Base-by-base conservation (phyloP, 2,113 vertebrate species). In the Gymnobelideus leadbeateri region DNA sequence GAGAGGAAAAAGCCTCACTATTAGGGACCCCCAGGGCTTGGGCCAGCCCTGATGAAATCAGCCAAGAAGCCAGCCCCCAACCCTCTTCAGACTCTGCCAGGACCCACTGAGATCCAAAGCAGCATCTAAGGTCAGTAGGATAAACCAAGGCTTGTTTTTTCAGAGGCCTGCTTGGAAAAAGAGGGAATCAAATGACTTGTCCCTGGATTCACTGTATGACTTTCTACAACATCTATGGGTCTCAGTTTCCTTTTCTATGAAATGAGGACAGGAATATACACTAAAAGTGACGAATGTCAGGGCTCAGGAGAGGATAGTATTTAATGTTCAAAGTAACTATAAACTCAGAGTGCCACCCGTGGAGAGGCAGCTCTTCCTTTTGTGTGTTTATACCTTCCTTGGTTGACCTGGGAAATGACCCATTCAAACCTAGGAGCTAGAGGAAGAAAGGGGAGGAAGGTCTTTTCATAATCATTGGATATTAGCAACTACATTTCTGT, bases 1-100 rank as follows among this genome's bases (percentile, higher is more conserved):
- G 97, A 97, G 95, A 97, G 89, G 93, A n/a, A 97, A 97, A 97
- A 89, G 16, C 89, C 89, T 93, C 97, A 98, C 97, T 97, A 97
- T 97, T 97, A 97, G 91, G 97, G 53, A 97, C 97, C 98, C 97
- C 97, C 97, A 92, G 95, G 97, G 91, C 93, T 98, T 55, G 90
- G 95, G 96, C 94, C 98, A 98, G 97, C 97, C 94, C 93, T 96
- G 95, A 98, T 94, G 97, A 91, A 97, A 98, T 89, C 49, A 90
- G 49, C 46, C 46, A 90, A 50, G 89, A 51, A 90, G 8, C 24
- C 89, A 90, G 89, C 28, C 89, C 89, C 49, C 89, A 90, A 49
- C 89, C 47, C 89, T 6, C 25, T 14, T 28, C 24, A 90, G 89
- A 50, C 10, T 28, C 89, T 43, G n/a, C 68, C 68, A 84, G n/a